phyloP scores from a whole-genome alignment of 2,888 invertebrate genomes.

The Halictus quadricinctus region DNA sequence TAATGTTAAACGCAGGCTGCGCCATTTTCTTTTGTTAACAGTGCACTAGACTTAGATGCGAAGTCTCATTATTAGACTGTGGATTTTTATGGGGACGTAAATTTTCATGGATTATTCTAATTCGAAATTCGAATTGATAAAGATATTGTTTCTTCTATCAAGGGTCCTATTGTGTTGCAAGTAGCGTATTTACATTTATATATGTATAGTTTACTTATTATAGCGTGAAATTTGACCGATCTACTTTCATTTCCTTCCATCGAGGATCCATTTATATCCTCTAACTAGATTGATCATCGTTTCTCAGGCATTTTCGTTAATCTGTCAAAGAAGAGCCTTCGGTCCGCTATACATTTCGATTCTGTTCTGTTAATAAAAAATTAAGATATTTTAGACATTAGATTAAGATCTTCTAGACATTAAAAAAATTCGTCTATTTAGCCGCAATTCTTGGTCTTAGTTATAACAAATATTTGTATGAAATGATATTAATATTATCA shows the following conservation, averaged over 20 bases:
- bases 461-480: too few species aligned
- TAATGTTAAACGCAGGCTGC: neutral
- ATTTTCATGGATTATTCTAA: neutral
- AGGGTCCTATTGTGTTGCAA: neutral
- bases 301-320: neutral
- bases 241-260: neutral
- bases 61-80: neutral
- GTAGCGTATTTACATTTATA: neutral
- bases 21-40: constrained; percentile 24
- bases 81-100: neutral
- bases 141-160: neutral
- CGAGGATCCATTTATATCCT: neutral
- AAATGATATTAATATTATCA: too few species aligned
- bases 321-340: too few species aligned
- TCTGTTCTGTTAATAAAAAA: too few species aligned
- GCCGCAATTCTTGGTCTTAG: too few species aligned
- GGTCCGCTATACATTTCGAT: too few species aligned
- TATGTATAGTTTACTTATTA: neutral
- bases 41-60: neutral
- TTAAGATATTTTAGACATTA: too few species aligned
- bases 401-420: too few species aligned
- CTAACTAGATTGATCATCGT: neutral
- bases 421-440: too few species aligned
- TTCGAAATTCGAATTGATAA: neutral
- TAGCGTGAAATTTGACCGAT: neutral